These are phyloP conservation scores for Laodelphax striatellus DNA, from an alignment of 1,140 invertebrate species.

Conservation along the genomic window DNA sequence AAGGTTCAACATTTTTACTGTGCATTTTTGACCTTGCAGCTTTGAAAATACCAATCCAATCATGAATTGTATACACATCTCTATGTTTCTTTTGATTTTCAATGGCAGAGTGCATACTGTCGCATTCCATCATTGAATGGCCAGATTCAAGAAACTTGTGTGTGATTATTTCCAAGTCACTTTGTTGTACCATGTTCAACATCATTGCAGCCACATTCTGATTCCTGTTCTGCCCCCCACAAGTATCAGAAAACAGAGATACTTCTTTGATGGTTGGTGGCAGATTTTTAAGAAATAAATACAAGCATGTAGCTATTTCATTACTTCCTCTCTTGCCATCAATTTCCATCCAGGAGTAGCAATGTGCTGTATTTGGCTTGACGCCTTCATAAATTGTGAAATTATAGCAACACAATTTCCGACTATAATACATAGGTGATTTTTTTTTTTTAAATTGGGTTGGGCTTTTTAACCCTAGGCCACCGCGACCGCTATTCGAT, in stretches of 20 bases:
- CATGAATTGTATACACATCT: too few relatives aligned
- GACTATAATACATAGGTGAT: slow-evolving; percentile 15
- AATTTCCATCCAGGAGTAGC: slow-evolving; percentile 17
- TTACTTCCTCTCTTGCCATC: slow-evolving; percentile 18
- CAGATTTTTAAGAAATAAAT: slow-evolving; percentile 13
- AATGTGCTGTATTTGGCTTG: slow-evolving; percentile 15
- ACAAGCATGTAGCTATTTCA: slow-evolving; percentile 19
- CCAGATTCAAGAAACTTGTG: slow-evolving; percentile 18
- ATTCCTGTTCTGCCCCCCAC: slow-evolving; percentile 20
- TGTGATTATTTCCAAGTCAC: slow-evolving; percentile 13
- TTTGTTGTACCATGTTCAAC: slow-evolving; percentile 13
- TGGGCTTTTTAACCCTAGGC: too few relatives aligned
- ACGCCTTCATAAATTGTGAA: slow-evolving; percentile 19
- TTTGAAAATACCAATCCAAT: too few relatives aligned
- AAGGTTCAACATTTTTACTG: too few relatives aligned
- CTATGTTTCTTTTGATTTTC: too few relatives aligned
- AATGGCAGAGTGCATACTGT: slow-evolving; percentile 7
- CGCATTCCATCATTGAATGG: slow-evolving; percentile 18
- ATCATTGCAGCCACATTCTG: slow-evolving; percentile 15
- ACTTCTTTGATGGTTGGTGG: slow-evolving; percentile 15
- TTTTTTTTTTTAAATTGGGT: too few relatives aligned
- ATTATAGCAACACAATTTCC: slow-evolving; percentile 20
- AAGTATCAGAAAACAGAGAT: slow-evolving; percentile 19
- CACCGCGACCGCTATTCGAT: too few relatives aligned
- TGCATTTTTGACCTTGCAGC: too few relatives aligned